A percentile compares a stretch with the other conserved stretches of the same genome.
Evolutionary conservation across 2,113 vertebrate species (phyloP).

Genomic region (Syngnathoides biaculeatus): DNA sequence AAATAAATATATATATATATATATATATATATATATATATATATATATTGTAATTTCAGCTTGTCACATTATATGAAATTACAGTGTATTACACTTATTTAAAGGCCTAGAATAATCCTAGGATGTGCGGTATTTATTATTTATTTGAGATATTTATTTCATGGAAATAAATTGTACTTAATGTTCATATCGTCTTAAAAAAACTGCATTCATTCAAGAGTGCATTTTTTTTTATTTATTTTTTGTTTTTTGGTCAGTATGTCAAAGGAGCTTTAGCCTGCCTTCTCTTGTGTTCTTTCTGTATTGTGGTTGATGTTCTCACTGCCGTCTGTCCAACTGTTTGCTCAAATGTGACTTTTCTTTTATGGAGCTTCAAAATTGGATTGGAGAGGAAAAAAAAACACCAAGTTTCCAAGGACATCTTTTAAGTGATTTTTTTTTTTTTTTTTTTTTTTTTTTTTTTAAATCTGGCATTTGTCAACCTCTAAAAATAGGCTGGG

Average conservation of each 20-base stretch:
- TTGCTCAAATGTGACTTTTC: conserved; percentile 44
- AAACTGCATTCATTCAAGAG: conserved; percentile 48
- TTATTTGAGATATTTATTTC: conserved; percentile 59
- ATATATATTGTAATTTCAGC: conserved; percentile 66
- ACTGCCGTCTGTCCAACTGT: conserved; percentile 56
- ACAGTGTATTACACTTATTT: conserved; percentile 52
- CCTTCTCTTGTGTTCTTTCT: conserved; percentile 57
- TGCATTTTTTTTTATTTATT: conserved; percentile 47
- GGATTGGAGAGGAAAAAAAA: not conserved
- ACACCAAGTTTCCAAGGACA: not conserved
- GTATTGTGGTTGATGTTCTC: conserved; percentile 64
- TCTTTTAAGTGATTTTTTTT: not conserved
- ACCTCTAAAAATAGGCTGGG: not conserved
- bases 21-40: no score
- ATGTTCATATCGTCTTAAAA: conserved; percentile 43
- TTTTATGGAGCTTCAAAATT: conserved; percentile 49
- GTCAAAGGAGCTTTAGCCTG: conserved; percentile 42
- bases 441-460: not conserved
- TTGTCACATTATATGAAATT: conserved; percentile 49
- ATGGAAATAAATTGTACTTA: conserved; percentile 34
- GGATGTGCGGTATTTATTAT: conserved; percentile 50
- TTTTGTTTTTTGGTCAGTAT: conserved; percentile 42
- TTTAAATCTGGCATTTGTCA: not conserved
- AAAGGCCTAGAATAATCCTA: conserved; percentile 42
- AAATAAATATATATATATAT: conserved; percentile 69